Base-by-base conservation (phyloP, 2,888 invertebrate genomes). In the Meiosimyza platycephala region DNA sequence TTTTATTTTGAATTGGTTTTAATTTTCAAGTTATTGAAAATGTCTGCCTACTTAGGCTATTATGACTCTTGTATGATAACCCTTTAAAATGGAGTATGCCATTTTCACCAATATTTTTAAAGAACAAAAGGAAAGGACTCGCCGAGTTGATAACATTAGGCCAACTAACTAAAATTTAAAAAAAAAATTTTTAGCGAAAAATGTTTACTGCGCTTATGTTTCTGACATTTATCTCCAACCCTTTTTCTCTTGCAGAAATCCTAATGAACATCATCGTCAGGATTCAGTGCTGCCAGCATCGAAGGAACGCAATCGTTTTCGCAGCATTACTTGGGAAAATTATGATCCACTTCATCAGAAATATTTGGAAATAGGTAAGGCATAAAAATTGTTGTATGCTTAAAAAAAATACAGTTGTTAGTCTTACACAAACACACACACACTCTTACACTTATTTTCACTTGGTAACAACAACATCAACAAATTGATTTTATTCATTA, bases 291-390 rank as follows among this genome's bases (percentile, higher is more conserved):
- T 95, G 76, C 93, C 93, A 6, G 93, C 93, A 63, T 95, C 94
- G 69, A 92, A 94, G 83, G 96, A 96, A 84, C 90, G 93, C 78
- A 95, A 93, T 89, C 92, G 94, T 81, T 95, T 95, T 87, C 91
- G 94, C 68, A 93, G 92, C 78, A 91, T 94, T 80, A 91, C 90
- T 68, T 98, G 98, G 98, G 96, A 96, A 79, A 93, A 94, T 84
- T 97, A 97, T 88, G 96, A 96, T 86, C 93, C 94, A 1, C 92
- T 95, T 76, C 95, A 96, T 89, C 96, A 97, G 85, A 96, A 96
- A 86, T 97, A 96, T 88, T 90, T 97, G 83, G 95, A 95, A 91
- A 95, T 96, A 85, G 94, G 96, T 96, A 88, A 92, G 85, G 15
- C 54, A 18, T 51, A 22, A 12, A n/a, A 65, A 65, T 51, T 65